A percentile compares a stretch with the other conserved stretches of the same genome.
Conservation (phyloP, 64 coral and sea anemone species). For the Trachythela sp. region DNA sequence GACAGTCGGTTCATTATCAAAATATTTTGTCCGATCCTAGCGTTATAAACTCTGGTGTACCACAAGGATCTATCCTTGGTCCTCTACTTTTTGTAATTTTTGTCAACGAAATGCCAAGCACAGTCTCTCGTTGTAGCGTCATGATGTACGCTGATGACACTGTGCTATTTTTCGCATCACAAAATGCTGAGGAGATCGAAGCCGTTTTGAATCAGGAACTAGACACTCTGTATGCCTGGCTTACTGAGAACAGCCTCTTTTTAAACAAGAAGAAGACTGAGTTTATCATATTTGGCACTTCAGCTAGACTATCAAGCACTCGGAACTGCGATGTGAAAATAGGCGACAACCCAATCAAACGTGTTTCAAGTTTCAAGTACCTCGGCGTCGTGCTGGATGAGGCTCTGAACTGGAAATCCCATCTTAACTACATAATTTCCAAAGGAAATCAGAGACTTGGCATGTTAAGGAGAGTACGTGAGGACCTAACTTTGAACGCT, state of each 20-base stretch:
- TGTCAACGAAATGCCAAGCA: constrained; percentile 19
- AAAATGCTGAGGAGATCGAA: constrained; percentile 28
- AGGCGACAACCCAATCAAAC: too few species aligned
- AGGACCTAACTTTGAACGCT: constrained; percentile 8
- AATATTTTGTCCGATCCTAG: neutral
- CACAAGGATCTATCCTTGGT: neutral
- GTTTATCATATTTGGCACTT: neutral
- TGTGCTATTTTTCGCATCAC: constrained; percentile 21
- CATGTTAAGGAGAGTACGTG: neutral
- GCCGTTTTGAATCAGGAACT: constrained; percentile 5
- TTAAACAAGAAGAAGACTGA: neutral
- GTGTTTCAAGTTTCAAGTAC: too few species aligned
- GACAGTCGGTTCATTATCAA: constrained; percentile 22
- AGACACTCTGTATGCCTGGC: neutral
- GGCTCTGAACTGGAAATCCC: too few species aligned
- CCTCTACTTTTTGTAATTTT: constrained; percentile 30
- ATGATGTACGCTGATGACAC: constrained; percentile 19
- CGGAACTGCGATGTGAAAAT: too few species aligned
- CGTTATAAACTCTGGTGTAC: neutral
- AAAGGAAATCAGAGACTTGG: neutral
- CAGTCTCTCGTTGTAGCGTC: constrained; percentile 2
- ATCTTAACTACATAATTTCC: neutral
- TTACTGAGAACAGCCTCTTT: constrained; percentile 4
- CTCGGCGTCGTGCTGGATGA: too few species aligned
- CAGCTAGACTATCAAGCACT: neutral